phyloP scores from a whole-genome alignment of 2,797 vertebrate species.

The Anguilla pacifica region DNA sequence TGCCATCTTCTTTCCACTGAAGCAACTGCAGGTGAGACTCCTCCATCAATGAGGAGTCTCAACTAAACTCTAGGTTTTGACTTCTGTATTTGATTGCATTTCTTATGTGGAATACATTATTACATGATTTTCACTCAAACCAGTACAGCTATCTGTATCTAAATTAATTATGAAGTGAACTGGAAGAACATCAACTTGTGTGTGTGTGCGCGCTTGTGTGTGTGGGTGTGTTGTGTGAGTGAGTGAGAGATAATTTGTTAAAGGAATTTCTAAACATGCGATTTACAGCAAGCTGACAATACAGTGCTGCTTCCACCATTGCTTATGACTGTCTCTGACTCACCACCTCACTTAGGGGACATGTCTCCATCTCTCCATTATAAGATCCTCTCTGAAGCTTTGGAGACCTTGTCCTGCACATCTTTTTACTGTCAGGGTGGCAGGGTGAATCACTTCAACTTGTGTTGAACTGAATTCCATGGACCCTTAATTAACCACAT shows the following conservation, averaged over 20 bases:
- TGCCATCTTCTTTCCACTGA: neutral
- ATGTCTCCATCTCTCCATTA: neutral
- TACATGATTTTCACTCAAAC: neutral
- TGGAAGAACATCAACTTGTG: constrained; percentile 51
- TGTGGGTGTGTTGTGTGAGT: constrained; percentile 10
- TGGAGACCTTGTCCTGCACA: constrained; percentile 67
- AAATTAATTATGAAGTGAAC: neutral
- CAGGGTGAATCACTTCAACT: constrained; percentile 75
- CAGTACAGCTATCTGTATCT: neutral
- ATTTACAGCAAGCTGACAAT: constrained; percentile 60
- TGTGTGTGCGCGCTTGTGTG: constrained; percentile 48
- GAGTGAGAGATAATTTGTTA: constrained; percentile 61
- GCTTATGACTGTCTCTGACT: constrained; percentile 67
- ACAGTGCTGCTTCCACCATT: constrained; percentile 67
- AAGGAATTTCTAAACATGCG: constrained; percentile 74
- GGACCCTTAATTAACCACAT: constrained; percentile 32
- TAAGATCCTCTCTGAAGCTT: neutral
- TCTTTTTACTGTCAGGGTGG: constrained; percentile 75
- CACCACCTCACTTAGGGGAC: constrained; percentile 48
- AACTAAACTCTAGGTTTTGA: neutral
- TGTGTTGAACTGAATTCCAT: constrained; percentile 53
- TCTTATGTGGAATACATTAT: neutral
- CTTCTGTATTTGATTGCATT: neutral
- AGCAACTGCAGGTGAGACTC: neutral
- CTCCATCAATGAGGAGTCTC: neutral